Conservation (phyloP, 2,888 invertebrate species). For the Parnassius glacialis region DNA sequence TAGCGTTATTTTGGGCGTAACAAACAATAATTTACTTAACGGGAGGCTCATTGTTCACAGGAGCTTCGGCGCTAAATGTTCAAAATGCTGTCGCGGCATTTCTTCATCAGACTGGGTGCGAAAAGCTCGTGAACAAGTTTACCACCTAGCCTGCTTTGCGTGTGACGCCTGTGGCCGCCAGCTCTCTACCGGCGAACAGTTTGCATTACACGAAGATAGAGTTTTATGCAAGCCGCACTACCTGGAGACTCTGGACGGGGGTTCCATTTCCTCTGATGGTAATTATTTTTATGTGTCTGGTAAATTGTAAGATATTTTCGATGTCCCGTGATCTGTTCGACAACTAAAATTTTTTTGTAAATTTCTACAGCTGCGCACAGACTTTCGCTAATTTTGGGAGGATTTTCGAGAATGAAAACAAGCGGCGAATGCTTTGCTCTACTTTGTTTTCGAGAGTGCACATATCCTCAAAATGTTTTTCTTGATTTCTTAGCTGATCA, state of each 20-base stretch:
- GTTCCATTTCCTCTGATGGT: slow-evolving; percentile 94
- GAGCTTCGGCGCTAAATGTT: slow-evolving; percentile 97
- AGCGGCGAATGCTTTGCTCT: too few species aligned
- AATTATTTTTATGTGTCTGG: slow-evolving; percentile 39
- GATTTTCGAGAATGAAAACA: too few species aligned
- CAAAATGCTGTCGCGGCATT: slow-evolving; percentile 95
- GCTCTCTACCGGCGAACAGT: slow-evolving; percentile 97
- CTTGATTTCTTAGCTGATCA: too few species aligned
- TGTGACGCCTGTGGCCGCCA: slow-evolving; percentile 97
- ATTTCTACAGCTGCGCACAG: too few species aligned
- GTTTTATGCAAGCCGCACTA: slow-evolving; percentile 99
- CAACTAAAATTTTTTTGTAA: too few species aligned
- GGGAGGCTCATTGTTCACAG: slow-evolving; percentile 70
- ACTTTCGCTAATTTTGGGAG: too few species aligned
- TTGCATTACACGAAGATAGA: slow-evolving; percentile 96
- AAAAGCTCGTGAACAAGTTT: slow-evolving; percentile 95
- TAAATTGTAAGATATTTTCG: neutral
- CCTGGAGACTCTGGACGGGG: slow-evolving; percentile 95
- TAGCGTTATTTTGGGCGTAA: neutral
- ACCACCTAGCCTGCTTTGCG: slow-evolving; percentile 99
- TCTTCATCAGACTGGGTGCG: slow-evolving; percentile 99
- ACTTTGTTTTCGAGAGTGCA: too few species aligned
- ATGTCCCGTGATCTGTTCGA: too few species aligned
- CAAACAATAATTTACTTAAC: slow-evolving; percentile 13
- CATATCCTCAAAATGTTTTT: too few species aligned